These are phyloP conservation scores for Electrophaes corylata DNA, from an alignment of 2,888 invertebrate species.

Conservation along the genomic window DNA sequence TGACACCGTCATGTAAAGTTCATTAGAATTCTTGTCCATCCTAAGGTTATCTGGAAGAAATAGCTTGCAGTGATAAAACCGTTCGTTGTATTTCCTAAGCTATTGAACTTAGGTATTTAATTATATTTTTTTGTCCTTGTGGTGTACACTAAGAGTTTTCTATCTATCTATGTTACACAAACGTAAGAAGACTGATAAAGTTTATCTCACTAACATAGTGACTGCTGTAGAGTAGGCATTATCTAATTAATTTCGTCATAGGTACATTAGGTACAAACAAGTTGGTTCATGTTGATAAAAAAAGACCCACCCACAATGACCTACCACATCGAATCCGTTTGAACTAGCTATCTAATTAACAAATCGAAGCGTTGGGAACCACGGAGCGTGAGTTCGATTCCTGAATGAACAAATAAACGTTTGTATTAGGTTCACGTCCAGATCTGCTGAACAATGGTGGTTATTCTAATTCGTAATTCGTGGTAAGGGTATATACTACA, in stretches of 20 bases:
- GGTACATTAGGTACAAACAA: background rate
- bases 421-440: slow-evolving; percentile 13
- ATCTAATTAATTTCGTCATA: slow-evolving; percentile 20
- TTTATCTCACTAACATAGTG: slow-evolving; percentile 4
- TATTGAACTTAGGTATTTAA: no score
- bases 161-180: slow-evolving; percentile 1
- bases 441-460: slow-evolving; percentile 11
- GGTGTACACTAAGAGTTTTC: no score
- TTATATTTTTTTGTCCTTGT: no score
- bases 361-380: slow-evolving; percentile 9
- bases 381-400: slow-evolving; percentile 9
- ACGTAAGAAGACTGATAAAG: background rate
- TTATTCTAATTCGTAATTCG: background rate
- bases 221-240: slow-evolving; percentile 2
- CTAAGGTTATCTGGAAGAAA: no score
- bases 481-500: background rate
- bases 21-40: no score
- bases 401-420: slow-evolving; percentile 10
- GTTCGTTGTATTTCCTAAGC: no score
- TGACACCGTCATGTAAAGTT: no score
- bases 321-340: slow-evolving; percentile 12
- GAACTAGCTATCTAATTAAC: slow-evolving; percentile 13
- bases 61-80: no score
- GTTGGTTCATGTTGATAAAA: slow-evolving; percentile 10
- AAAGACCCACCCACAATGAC: slow-evolving; percentile 21